Conservation (phyloP, 2,113 vertebrate species). For the Anolis carolinensis region DNA sequence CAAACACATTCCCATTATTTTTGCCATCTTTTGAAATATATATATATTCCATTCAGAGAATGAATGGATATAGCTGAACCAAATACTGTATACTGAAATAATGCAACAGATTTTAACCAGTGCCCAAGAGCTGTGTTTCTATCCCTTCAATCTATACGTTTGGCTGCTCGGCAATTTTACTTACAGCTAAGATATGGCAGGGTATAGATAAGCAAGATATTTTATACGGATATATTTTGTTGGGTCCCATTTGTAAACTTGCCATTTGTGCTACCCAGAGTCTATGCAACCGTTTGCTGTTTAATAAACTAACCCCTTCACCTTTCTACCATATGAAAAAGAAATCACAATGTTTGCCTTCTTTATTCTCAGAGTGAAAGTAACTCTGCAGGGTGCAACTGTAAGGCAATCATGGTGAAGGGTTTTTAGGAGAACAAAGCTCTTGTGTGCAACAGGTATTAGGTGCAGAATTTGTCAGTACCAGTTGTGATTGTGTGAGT, state of each 20-base stretch:
- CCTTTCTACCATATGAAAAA: background rate
- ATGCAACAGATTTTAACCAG: conserved; percentile 13
- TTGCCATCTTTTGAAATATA: background rate
- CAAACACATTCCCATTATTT: conserved; percentile 13
- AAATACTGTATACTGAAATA: conserved; percentile 14
- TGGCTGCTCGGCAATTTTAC: background rate
- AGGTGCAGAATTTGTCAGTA: background rate
- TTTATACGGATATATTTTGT: background rate
- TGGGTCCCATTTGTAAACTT: background rate
- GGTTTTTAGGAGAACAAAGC: conserved; percentile 25
- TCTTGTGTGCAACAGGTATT: fast-evolving
- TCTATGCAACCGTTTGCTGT: conserved; percentile 11
- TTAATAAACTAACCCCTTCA: background rate
- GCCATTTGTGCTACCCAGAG: background rate
- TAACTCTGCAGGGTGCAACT: background rate
- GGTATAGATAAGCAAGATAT: background rate
- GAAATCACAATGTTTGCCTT: background rate
- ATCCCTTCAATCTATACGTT: background rate
- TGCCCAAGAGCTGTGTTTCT: background rate
- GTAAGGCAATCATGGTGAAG: background rate
- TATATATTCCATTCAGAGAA: conserved; percentile 16
- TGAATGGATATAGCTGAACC: background rate
- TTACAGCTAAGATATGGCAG: background rate
- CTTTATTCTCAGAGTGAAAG: background rate
- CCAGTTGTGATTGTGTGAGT: background rate